These are phyloP conservation scores for Caenorhabditis macrosperma DNA, from an alignment of 2,888 invertebrate genomes.

Conservation along the genomic window DNA sequence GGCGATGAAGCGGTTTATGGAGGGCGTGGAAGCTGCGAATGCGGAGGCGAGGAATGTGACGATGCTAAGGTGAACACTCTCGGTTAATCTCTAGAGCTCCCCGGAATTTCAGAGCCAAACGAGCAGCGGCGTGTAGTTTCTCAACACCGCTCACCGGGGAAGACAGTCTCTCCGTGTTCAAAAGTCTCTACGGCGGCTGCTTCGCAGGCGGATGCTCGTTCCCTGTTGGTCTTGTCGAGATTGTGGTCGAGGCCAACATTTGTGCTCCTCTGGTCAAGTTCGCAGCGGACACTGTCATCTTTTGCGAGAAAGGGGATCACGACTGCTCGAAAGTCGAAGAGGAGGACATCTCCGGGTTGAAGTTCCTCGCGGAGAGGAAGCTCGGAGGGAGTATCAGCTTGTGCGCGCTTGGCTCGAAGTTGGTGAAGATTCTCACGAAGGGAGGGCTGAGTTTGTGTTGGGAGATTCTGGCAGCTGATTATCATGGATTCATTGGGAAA, in stretches of 20 bases:
- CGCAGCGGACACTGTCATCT: slow-evolving; percentile 7
- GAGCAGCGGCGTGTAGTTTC: slow-evolving; percentile 1
- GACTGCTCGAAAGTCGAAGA: slow-evolving; percentile 9
- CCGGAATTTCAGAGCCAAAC: background rate
- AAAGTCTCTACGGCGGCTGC: slow-evolving; percentile 8
- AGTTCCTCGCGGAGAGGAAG: slow-evolving; percentile 12
- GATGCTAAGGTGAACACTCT: background rate
- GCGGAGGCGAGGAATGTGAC: background rate
- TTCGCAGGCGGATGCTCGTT: slow-evolving; percentile 36
- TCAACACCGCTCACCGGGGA: slow-evolving; percentile 11
- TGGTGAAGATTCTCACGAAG: slow-evolving; percentile 5
- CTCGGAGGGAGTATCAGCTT: slow-evolving; percentile 30
- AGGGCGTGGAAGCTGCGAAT: background rate
- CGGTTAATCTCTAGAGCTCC: background rate
- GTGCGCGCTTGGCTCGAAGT: slow-evolving; percentile 36
- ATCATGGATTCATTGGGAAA: slow-evolving; percentile 40
- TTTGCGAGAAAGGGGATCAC: slow-evolving; percentile 8
- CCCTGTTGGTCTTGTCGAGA: slow-evolving; percentile 17
- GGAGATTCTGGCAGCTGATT: slow-evolving; percentile 37
- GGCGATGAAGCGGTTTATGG: slow-evolving; percentile 12
- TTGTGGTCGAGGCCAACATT: background rate
- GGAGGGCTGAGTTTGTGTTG: slow-evolving; percentile 30
- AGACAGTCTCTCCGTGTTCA: slow-evolving; percentile 18
- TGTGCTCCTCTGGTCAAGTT: slow-evolving; percentile 14
- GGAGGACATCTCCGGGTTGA: slow-evolving; percentile 6